Conservation (phyloP, 2,888 invertebrate species). For the Chromoteleia sp. region DNA sequence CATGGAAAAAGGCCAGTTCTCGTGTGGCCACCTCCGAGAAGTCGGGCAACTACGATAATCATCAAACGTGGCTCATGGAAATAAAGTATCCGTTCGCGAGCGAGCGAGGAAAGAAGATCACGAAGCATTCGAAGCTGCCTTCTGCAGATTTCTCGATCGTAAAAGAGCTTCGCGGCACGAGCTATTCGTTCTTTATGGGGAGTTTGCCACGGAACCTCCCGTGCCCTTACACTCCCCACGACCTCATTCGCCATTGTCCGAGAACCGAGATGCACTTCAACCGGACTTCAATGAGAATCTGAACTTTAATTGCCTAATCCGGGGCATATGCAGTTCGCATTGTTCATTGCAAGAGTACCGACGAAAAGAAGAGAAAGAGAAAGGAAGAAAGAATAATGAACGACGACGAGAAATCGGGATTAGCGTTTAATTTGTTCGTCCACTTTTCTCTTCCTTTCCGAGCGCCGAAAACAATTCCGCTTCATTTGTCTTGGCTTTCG, state of each 20-base stretch:
- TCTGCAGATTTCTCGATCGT: conserved; percentile 51
- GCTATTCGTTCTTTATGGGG: conserved; percentile 49
- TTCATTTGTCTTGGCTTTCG: conserved; percentile 45
- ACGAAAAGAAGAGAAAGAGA: too few species aligned
- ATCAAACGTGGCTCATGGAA: conserved; percentile 45
- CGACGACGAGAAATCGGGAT: conserved; percentile 13
- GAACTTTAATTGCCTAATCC: conserved; percentile 61
- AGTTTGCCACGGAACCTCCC: conserved; percentile 16
- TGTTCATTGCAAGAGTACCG: too few species aligned
- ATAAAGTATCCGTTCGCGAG: conserved; percentile 41
- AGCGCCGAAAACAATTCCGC: conserved; percentile 37
- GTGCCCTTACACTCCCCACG: conserved; percentile 34
- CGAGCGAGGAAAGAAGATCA: conserved; percentile 51
- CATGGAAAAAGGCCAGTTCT: conserved; percentile 21
- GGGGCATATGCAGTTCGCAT: neutral
- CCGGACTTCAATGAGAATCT: conserved; percentile 43
- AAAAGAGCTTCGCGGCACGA: conserved; percentile 57
- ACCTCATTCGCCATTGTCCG: conserved; percentile 58
- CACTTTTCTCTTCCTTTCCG: conserved; percentile 30
- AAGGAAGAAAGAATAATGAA: neutral
- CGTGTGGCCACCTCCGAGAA: conserved; percentile 59
- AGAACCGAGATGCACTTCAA: conserved; percentile 17
- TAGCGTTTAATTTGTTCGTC: conserved; percentile 52
- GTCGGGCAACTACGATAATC: conserved; percentile 46
- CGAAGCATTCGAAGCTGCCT: conserved; percentile 31